Conservation (phyloP, 2,113 vertebrate genomes). For the Antigone vipio region DNA sequence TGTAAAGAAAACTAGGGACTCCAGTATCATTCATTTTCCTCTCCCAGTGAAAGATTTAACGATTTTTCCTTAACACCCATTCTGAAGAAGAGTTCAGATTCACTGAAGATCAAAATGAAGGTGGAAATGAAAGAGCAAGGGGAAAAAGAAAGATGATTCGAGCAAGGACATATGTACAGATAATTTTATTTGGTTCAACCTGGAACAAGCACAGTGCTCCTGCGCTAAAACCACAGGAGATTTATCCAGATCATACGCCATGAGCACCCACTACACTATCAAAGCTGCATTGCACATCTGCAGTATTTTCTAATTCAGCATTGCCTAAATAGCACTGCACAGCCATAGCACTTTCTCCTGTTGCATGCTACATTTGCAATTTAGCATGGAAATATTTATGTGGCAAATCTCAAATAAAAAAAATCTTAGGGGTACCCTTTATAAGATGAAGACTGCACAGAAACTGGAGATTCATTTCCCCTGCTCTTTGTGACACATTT, state of each 20-base stretch:
- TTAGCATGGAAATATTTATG: background rate
- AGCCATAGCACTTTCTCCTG: background rate
- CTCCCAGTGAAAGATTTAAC: background rate
- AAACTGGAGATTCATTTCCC: background rate
- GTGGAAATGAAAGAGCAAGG: background rate
- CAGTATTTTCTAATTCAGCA: background rate
- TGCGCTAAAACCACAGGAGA: background rate
- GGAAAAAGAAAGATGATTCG: background rate
- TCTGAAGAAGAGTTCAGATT: background rate
- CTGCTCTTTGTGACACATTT: background rate
- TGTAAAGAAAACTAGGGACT: background rate
- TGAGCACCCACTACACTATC: background rate
- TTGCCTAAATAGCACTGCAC: background rate
- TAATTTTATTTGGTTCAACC: background rate
- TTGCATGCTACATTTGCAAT: background rate
- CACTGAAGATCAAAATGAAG: background rate
- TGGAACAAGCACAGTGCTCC: background rate
- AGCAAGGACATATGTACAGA: background rate
- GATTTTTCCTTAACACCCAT: background rate
- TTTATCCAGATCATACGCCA: background rate
- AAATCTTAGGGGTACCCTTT: background rate
- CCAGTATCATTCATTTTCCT: background rate
- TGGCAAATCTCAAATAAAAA: background rate
- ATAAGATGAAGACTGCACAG: background rate
- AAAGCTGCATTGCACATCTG: background rate